A percentile compares a stretch with the other conserved stretches of the same genome.
Conservation (phyloP, 2,113 vertebrate genomes). For the Amphilophus citrinellus region DNA sequence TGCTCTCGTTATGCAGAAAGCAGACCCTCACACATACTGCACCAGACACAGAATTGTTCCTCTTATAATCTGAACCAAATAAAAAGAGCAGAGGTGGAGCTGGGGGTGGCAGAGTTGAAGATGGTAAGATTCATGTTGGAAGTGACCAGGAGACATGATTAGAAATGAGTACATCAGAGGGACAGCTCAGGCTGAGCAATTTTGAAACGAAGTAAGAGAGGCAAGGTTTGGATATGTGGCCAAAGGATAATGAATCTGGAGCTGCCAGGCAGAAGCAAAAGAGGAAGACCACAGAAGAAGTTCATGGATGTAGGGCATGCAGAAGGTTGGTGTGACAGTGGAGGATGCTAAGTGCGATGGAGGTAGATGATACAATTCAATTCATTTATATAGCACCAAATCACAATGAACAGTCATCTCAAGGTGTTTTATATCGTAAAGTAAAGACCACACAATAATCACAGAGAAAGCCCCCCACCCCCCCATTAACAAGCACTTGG, state of each 20-base stretch:
- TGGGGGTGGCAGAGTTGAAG: not conserved
- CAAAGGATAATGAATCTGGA: not conserved
- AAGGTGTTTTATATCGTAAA: too few species aligned
- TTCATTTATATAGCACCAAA: too few species aligned
- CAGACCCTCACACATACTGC: not conserved
- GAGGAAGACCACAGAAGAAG: not conserved
- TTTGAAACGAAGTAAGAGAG: not conserved
- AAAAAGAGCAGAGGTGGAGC: not conserved
- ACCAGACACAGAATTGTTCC: conserved; percentile 11
- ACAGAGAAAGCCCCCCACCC: too few species aligned
- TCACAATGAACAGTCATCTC: too few species aligned
- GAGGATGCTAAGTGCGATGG: not conserved
- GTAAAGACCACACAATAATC: too few species aligned
- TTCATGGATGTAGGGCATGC: not conserved
- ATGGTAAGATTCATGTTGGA: not conserved
- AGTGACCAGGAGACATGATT: not conserved
- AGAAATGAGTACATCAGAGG: not conserved
- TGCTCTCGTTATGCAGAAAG: not conserved
- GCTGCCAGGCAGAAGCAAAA: not conserved
- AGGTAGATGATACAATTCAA: too few species aligned
- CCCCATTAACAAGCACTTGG: too few species aligned
- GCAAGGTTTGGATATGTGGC: not conserved
- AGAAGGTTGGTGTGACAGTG: not conserved
- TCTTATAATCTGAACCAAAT: conserved; percentile 22
- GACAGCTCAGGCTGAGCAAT: not conserved